Evolutionary conservation across 2,797 vertebrate species (phyloP).

Genomic region (Danionella dracula): DNA sequence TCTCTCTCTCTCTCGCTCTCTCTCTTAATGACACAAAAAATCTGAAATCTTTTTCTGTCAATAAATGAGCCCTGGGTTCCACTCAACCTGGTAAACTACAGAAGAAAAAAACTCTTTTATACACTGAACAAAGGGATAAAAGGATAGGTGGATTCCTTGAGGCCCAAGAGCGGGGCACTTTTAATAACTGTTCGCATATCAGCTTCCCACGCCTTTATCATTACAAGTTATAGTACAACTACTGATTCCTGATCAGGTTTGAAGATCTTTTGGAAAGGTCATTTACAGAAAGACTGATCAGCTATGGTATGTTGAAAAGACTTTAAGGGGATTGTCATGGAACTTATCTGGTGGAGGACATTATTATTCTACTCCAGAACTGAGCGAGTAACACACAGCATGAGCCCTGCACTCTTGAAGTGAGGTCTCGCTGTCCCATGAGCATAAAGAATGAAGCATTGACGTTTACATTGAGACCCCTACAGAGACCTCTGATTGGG

Average conservation of each 20-base stretch:
- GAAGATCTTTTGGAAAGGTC: conserved; percentile 11
- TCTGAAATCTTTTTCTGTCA: too few species aligned
- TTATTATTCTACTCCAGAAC: conserved; percentile 70
- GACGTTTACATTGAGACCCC: conserved; percentile 20
- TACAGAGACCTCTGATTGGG: conserved; percentile 12
- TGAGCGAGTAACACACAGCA: conserved; percentile 62
- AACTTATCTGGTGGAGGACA: conserved; percentile 64
- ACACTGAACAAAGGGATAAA: conserved; percentile 7
- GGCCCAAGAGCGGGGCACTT: background rate
- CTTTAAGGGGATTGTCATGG: conserved; percentile 68
- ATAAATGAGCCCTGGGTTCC: too few species aligned
- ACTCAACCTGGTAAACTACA: background rate
- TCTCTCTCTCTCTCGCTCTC: too few species aligned
- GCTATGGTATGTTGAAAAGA: conserved; percentile 45
- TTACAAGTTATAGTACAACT: background rate
- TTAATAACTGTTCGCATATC: conserved; percentile 8
- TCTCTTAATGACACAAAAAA: too few species aligned
- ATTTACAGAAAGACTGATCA: conserved; percentile 51
- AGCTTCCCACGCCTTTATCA: background rate
- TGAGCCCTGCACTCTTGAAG: conserved; percentile 57
- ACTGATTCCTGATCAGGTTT: conserved; percentile 27
- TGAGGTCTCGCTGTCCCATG: conserved; percentile 30
- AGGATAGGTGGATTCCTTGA: conserved; percentile 15
- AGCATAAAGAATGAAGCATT: conserved; percentile 23
- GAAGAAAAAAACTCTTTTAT: conserved; percentile 1